Conservation (phyloP, 2,797 vertebrate genomes). For the Gymnoscopelus microlampas region DNA sequence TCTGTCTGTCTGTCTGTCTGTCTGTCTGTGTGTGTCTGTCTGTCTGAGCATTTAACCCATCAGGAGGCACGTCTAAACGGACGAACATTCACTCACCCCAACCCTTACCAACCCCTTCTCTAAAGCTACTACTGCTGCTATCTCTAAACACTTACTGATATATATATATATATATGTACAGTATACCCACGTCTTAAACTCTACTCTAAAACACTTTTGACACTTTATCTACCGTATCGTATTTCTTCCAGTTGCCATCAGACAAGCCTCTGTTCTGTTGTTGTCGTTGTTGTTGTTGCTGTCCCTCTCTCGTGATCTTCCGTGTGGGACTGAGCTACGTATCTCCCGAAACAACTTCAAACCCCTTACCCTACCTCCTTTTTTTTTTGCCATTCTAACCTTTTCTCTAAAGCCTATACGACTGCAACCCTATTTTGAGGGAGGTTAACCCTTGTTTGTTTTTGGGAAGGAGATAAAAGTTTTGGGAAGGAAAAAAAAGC, state of each 20-base stretch:
- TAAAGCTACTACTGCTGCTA: constrained; percentile 44
- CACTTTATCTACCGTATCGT: constrained; percentile 58
- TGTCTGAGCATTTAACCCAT: constrained; percentile 49
- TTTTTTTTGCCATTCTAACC: neutral
- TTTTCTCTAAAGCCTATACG: no score
- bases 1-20: constrained; percentile 32
- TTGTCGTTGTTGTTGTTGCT: constrained; percentile 35
- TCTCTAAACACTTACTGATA: constrained; percentile 56
- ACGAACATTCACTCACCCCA: constrained; percentile 39
- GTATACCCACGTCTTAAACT: constrained; percentile 31
- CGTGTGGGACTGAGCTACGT: constrained; percentile 7
- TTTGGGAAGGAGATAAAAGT: constrained; percentile 31
- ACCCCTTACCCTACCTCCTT: constrained; percentile 31
- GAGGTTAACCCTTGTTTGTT: neutral
- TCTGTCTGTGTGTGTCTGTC: constrained; percentile 37
- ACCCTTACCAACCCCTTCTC: neutral
- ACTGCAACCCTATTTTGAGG: no score
- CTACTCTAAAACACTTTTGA: constrained; percentile 62
- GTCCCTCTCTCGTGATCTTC: constrained; percentile 35
- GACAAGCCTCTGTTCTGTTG: constrained; percentile 35
- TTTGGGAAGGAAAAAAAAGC: constrained; percentile 12
- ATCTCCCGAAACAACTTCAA: constrained; percentile 11
- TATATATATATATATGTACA: no score
- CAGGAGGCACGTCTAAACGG: constrained; percentile 50
- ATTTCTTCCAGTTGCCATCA: constrained; percentile 55